Conservation (phyloP, 2,113 vertebrate species). For the Butorides virescens region DNA sequence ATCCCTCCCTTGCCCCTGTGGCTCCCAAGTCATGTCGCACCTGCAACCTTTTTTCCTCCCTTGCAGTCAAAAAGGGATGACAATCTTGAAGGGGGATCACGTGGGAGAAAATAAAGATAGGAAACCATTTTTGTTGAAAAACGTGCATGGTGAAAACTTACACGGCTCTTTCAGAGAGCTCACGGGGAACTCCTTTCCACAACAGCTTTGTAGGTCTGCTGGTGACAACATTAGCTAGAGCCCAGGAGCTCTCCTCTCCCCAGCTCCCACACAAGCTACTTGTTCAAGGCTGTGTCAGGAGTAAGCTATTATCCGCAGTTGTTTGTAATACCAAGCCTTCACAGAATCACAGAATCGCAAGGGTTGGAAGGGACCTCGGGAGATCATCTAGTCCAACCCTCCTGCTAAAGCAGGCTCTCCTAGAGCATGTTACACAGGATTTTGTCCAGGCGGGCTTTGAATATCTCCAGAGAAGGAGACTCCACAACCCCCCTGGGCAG, state of each 20-base stretch:
- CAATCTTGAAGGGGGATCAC: background rate
- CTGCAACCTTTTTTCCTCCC: background rate
- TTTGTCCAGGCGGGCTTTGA: too few species aligned
- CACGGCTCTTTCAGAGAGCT: background rate
- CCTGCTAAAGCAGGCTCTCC: too few species aligned
- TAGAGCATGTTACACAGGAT: too few species aligned
- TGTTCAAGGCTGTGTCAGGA: background rate
- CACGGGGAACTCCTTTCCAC: background rate
- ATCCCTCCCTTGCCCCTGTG: too few species aligned
- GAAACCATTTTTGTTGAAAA: background rate
- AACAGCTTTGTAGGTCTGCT: background rate
- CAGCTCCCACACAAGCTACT: background rate
- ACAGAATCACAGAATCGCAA: too few species aligned
- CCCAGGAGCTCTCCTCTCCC: background rate
- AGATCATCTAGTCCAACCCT: too few species aligned
- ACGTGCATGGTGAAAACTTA: background rate
- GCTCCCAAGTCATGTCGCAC: rapidly evolving
- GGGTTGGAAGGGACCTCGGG: too few species aligned
- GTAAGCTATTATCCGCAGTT: background rate
- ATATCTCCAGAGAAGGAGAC: too few species aligned
- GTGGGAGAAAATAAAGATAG: background rate
- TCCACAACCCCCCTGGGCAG: too few species aligned
- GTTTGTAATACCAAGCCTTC: background rate
- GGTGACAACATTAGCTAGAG: background rate
- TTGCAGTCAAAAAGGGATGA: background rate